These are phyloP conservation scores for Mactromeris polynyma DNA, from an alignment of 2,888 invertebrate genomes.

Conservation along the genomic window DNA sequence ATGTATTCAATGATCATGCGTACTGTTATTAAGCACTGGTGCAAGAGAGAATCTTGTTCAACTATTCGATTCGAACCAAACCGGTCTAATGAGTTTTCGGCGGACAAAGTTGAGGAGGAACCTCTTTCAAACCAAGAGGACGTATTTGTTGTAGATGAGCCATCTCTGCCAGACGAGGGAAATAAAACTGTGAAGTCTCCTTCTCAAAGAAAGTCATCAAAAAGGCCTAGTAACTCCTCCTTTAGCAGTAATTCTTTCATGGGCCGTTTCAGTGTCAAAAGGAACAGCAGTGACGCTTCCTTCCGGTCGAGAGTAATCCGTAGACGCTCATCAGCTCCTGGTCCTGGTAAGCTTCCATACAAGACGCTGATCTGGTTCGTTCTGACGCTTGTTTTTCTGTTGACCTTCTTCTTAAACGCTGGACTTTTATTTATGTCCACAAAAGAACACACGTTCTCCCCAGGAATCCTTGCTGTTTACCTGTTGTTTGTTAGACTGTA, in stretches of 20 bases:
- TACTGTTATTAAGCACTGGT: slow-evolving; percentile 56
- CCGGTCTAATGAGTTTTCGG: slow-evolving; percentile 22
- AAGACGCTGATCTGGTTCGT: slow-evolving; percentile 67
- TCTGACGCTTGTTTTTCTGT: slow-evolving; percentile 60
- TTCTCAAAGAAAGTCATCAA: not conserved
- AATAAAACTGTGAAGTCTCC: not conserved
- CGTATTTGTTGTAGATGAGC: not conserved
- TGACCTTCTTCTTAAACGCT: slow-evolving; percentile 54
- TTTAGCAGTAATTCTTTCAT: not conserved
- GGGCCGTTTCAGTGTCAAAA: slow-evolving; percentile 28
- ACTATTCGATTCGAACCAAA: slow-evolving; percentile 40
- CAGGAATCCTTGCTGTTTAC: slow-evolving; percentile 29
- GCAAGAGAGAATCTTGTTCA: slow-evolving; percentile 10
- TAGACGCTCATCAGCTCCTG: slow-evolving; percentile 40
- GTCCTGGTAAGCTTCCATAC: slow-evolving; percentile 47
- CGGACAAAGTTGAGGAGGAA: slow-evolving; percentile 36
- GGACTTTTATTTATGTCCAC: slow-evolving; percentile 43
- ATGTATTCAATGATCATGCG: slow-evolving; percentile 57
- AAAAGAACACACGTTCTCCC: slow-evolving; percentile 28
- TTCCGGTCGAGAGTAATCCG: slow-evolving; percentile 29
- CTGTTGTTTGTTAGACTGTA: slow-evolving; percentile 48
- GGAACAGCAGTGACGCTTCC: slow-evolving; percentile 35
- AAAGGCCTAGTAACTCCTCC: not conserved
- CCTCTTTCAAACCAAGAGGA: not conserved
- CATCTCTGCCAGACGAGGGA: not conserved